These are phyloP conservation scores for Zonotrichia albicollis DNA, from an alignment of 2,797 vertebrate genomes.

Conservation along the genomic window DNA sequence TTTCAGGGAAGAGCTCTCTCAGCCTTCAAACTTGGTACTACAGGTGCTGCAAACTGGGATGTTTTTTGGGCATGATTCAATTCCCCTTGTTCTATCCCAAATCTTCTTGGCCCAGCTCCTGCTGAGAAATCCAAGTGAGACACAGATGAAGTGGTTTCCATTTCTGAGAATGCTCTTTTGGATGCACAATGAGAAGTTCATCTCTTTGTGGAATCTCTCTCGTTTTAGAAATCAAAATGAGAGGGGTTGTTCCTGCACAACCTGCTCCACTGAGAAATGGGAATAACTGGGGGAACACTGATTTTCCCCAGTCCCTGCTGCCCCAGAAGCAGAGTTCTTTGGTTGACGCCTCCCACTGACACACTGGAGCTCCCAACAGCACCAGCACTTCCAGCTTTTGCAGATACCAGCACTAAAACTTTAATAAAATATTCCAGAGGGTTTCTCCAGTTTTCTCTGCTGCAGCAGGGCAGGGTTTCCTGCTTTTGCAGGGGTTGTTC, in stretches of 20 bases:
- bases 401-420: not conserved
- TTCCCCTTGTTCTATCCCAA: not conserved
- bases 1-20: not conserved
- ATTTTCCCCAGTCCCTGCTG: not conserved
- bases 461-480: not conserved
- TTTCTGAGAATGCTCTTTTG: not conserved
- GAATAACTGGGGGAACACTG: not conserved
- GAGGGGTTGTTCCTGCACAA: not conserved
- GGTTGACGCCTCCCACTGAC: not conserved
- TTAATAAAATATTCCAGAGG: not conserved
- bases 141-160: not conserved
- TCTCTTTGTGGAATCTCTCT: not conserved
- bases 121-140: not conserved
- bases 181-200: not conserved
- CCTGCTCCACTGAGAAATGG: not conserved
- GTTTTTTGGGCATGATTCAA: not conserved
- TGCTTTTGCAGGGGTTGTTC: not conserved
- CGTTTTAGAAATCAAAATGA: not conserved
- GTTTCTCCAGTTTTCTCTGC: not conserved
- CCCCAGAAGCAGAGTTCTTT: not conserved
- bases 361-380: not conserved
- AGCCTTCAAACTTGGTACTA: not conserved
- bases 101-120: not conserved
- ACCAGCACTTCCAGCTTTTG: not conserved
- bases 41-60: rapidly evolving